Base-by-base conservation (phyloP, 2,113 vertebrate genomes). In the Ochotona curzoniae region DNA sequence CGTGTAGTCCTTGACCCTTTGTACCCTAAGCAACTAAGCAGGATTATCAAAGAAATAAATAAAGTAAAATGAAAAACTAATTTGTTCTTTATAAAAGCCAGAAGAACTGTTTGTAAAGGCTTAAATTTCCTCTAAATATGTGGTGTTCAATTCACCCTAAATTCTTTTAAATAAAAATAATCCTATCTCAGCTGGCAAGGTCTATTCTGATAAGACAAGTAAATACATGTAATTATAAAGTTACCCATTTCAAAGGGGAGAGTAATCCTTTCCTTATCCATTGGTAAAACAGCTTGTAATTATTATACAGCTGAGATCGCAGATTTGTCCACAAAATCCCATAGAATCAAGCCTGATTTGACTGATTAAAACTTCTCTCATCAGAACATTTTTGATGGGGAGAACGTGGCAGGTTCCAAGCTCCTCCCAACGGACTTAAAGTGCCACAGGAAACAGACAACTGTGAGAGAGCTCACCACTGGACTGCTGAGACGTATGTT, bases 261-360 rank as follows among this genome's bases (percentile, higher is more conserved):
- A 97, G 84, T 99, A 99, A 99, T 99, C 98, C 98, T 97, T 97
- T 86, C 97, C 97, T 98, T 98, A 99, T 98, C 98, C 98, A 93
- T 95, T 94, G 96, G 98, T 98, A 98, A 98, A 98, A 97, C 90
- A 89, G 97, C 95, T 97, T 98, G 98, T 97, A 97, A 96, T 98
- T 98, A 98, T 93, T 97, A 98, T 54, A 98, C 95, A 97, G 94
- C 95, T 88, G 96, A 97, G 95, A 98, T 97, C 93, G 97, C 97
- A 98, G 95, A 97, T 97, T 98, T 97, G 96, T 97, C 96, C 89
- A 94, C 93, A 98, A 98, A 98, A 98, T 98, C 97, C 98, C 84
- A 96, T 97, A 98, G 98, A 98, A 98, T 98, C 96, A 97, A 98
- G 98, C 94, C 98, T 98, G 97, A 97, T 98, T 98, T 98, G 98